Percentiles rank a stretch among this genome's conserved stretches.
These are phyloP conservation scores for Clarias batrachus DNA, from an alignment of 2,113 vertebrate genomes.

Conservation along the genomic window DNA sequence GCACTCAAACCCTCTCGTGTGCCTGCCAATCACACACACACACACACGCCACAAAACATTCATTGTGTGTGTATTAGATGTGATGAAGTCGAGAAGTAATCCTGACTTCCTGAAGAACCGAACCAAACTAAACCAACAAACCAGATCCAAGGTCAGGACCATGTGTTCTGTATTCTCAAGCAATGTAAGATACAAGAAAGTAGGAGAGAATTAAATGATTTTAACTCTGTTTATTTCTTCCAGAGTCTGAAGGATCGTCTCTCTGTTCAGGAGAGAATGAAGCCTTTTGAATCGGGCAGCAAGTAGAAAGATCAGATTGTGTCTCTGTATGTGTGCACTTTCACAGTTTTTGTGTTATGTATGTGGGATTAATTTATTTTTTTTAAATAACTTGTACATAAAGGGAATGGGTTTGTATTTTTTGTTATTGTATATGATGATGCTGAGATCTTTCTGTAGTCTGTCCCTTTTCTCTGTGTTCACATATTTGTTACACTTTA, in stretches of 20 bases:
- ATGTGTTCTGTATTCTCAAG: not conserved
- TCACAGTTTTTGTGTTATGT: constrained; percentile 17
- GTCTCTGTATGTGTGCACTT: not conserved
- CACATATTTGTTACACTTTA: not conserved
- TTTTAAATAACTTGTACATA: not conserved
- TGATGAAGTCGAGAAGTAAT: constrained; percentile 83
- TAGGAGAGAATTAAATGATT: not conserved
- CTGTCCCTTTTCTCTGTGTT: not conserved
- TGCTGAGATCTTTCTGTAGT: not conserved
- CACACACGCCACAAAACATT: not conserved
- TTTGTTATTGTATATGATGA: not conserved
- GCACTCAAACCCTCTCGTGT: not conserved
- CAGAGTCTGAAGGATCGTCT: constrained; percentile 92
- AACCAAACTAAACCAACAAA: constrained; percentile 69
- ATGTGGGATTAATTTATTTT: constrained; percentile 7
- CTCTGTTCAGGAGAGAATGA: constrained; percentile 86
- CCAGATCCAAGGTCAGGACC: constrained; percentile 75
- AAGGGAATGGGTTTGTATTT: not conserved
- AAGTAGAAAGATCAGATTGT: constrained; percentile 32
- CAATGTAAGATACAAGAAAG: not conserved
- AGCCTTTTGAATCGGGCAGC: constrained; percentile 79
- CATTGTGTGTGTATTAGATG: constrained; percentile 64
- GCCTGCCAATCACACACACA: not conserved
- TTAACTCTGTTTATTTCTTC: constrained; percentile 2
- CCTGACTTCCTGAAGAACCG: constrained; percentile 81